phyloP scores from a whole-genome alignment of 1,140 invertebrate species.

The Druon quercuslanigerum region DNA sequence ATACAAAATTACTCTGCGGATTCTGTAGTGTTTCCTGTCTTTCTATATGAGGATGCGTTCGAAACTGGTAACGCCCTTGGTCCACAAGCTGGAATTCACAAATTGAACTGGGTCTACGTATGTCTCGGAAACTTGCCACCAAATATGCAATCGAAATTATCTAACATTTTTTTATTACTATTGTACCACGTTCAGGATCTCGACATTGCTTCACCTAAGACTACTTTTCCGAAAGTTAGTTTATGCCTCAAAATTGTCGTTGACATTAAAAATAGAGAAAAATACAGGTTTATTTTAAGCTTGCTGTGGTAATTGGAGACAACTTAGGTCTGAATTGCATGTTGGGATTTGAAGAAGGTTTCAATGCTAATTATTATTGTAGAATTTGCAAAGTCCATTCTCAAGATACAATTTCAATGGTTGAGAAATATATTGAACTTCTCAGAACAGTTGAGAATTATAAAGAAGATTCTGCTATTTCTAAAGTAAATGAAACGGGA shows the following conservation, averaged over 20 bases:
- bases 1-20: slow-evolving; percentile 19
- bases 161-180: slow-evolving; percentile 39
- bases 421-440: too few relatives aligned
- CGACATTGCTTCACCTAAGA: not conserved
- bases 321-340: too few relatives aligned
- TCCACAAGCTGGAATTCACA: slow-evolving; percentile 32
- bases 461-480: too few relatives aligned
- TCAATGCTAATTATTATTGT: too few relatives aligned
- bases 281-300: slow-evolving; percentile 36
- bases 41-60: slow-evolving; percentile 40
- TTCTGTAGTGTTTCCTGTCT: slow-evolving; percentile 16
- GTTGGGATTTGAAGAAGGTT: too few relatives aligned
- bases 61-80: slow-evolving; percentile 42
- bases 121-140: slow-evolving; percentile 34
- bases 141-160: slow-evolving; percentile 35
- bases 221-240: not conserved
- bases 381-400: too few relatives aligned
- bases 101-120: slow-evolving; percentile 34
- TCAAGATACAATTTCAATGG: too few relatives aligned
- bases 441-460: too few relatives aligned
- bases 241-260: not conserved
- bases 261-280: slow-evolving; percentile 11
- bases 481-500: too few relatives aligned
- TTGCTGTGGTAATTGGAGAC: too few relatives aligned
- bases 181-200: slow-evolving; percentile 39